Percentiles rank a stretch among this genome's conserved stretches.
Conservation (phyloP, 2,888 invertebrate species). For the Palloptera scutellata region DNA sequence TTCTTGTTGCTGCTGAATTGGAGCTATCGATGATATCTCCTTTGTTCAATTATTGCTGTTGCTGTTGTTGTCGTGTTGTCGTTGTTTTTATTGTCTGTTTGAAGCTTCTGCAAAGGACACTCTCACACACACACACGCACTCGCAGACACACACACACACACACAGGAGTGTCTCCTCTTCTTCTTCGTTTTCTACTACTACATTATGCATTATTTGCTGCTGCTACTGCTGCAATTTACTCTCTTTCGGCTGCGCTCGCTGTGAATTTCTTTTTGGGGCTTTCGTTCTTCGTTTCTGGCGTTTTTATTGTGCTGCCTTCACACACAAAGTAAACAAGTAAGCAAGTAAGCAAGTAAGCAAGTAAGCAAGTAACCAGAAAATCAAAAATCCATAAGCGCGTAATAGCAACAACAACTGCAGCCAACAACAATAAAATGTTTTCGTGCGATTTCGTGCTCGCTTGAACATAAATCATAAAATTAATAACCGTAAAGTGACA, state of each 20-base stretch:
- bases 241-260: too few relatives aligned
- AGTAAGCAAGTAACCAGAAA: conserved; percentile 26
- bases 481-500: conserved; percentile 63
- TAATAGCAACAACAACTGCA: conserved; percentile 44
- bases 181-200: too few relatives aligned
- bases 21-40: conserved; percentile 6
- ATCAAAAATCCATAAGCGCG: conserved; percentile 51
- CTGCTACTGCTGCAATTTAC: too few relatives aligned
- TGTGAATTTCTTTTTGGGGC: too few relatives aligned
- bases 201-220: too few relatives aligned
- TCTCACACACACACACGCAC: too few relatives aligned
- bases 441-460: conserved; percentile 47
- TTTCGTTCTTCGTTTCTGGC: too few relatives aligned
- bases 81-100: conserved; percentile 16
- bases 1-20: neutral
- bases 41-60: conserved; percentile 30
- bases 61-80: conserved; percentile 18
- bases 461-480: conserved; percentile 64
- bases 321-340: conserved; percentile 21
- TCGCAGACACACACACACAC: too few relatives aligned
- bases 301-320: too few relatives aligned
- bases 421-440: conserved; percentile 36
- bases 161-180: too few relatives aligned
- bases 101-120: neutral
- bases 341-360: conserved; percentile 26